Percentiles rank a stretch among this genome's conserved stretches.
phyloP scores from a whole-genome alignment of 2,797 vertebrate species.

The Agapornis canus region DNA sequence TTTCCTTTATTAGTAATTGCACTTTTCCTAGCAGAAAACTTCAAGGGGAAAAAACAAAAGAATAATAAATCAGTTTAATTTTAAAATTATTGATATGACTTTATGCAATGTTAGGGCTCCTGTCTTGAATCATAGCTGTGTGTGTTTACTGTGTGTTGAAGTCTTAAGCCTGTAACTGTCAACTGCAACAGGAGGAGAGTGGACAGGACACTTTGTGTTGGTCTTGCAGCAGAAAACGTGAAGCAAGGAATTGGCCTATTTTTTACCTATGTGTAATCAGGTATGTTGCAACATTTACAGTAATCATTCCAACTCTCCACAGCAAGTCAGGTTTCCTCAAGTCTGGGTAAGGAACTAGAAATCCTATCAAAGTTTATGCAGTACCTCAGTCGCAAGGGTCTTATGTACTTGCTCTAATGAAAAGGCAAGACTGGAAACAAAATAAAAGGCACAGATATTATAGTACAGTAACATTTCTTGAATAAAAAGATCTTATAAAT shows the following conservation, averaged over 20 bases:
- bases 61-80: background rate
- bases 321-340: background rate
- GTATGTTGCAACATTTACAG: background rate
- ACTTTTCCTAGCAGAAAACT: background rate
- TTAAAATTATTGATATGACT: background rate
- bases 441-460: constrained; percentile 11
- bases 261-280: background rate
- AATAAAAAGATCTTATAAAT: constrained; percentile 9
- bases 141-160: background rate
- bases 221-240: background rate
- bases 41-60: background rate
- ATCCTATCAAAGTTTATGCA: background rate
- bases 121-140: background rate
- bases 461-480: background rate
- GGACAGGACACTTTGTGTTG: background rate
- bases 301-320: background rate
- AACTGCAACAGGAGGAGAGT: background rate
- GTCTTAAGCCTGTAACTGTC: background rate
- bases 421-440: constrained; percentile 22
- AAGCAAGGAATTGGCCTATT: background rate
- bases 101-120: background rate
- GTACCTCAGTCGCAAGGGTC: background rate
- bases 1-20: background rate
- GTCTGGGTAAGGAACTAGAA: background rate
- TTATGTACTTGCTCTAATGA: background rate